These are phyloP conservation scores for Zaprionus bogoriensis DNA, from an alignment of 2,888 invertebrate genomes.

Conservation along the genomic window DNA sequence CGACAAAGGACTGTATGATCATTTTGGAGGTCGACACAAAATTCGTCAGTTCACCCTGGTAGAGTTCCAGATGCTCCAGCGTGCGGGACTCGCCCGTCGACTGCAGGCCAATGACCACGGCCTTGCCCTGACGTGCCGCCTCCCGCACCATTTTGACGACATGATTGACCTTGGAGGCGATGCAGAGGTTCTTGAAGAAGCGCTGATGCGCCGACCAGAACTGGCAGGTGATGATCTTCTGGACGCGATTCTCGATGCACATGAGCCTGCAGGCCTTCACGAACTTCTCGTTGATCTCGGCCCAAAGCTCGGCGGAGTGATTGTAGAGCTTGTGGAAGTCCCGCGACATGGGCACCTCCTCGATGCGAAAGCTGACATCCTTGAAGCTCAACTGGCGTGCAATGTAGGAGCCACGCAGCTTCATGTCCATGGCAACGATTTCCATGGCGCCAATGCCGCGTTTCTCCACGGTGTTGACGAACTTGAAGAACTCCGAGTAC, in stretches of 20 bases:
- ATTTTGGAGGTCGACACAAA: constrained; percentile 97
- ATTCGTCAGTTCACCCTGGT: constrained; percentile 97
- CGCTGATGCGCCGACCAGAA: constrained; percentile 99
- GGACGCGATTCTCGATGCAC: constrained; percentile 95
- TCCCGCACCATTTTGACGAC: constrained; percentile 91
- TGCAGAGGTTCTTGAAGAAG: constrained; percentile 99
- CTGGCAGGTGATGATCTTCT: constrained; percentile 99
- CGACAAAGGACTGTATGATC: constrained; percentile 96
- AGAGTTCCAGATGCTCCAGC: constrained; percentile 96
- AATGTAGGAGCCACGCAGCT: constrained; percentile 98
- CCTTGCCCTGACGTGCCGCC: constrained; percentile 95
- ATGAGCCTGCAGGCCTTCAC: constrained; percentile 96
- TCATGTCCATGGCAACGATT: constrained; percentile 99
- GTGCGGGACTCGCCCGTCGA: constrained; percentile 99
- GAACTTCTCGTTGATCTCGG: constrained; percentile 97
- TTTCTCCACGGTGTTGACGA: constrained; percentile 97
- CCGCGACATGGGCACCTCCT: constrained; percentile 94
- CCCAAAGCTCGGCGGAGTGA: constrained; percentile 96
- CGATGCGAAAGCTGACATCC: constrained; percentile 97
- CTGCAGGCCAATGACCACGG: constrained; percentile 99
- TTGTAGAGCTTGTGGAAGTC: constrained; percentile 96
- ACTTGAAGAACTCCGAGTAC: constrained; percentile 96
- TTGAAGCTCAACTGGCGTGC: constrained; percentile 99
- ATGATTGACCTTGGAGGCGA: constrained; percentile 96
- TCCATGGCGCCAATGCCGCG: constrained; percentile 99